phyloP scores from a whole-genome alignment of 2,113 vertebrate genomes.

The Pseudorasbora parva region DNA sequence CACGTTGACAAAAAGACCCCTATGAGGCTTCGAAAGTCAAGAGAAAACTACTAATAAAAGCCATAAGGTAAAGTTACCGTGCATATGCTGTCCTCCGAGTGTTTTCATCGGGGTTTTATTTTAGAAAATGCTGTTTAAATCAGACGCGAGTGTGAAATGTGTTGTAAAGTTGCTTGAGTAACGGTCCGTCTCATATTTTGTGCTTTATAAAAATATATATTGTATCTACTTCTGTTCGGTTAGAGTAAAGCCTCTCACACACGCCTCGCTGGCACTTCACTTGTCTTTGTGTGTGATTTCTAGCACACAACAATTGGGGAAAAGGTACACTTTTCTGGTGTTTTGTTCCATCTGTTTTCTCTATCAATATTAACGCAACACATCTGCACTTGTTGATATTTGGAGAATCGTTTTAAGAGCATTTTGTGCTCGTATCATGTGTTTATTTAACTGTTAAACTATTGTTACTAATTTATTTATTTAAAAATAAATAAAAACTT shows the following conservation, averaged over 20 bases:
- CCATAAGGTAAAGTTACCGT: conserved; percentile 37
- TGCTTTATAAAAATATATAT: conserved; percentile 35
- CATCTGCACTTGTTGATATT: conserved; percentile 1
- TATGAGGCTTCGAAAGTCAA: conserved; percentile 39
- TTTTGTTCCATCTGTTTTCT: conserved; percentile 8
- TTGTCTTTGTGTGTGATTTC: neutral
- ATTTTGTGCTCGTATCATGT: neutral
- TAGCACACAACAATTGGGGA: neutral
- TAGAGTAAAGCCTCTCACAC: neutral
- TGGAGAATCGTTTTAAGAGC: neutral
- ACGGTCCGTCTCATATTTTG: neutral
- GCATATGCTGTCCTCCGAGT: neutral
- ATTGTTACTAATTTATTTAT: too few species aligned
- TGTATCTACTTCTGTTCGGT: neutral
- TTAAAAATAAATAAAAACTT: neutral
- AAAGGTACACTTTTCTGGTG: neutral
- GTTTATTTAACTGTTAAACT: neutral
- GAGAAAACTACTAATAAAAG: conserved; percentile 13
- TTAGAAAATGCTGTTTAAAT: neutral
- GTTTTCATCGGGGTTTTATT: neutral
- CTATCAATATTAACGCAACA: neutral
- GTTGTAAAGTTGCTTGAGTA: neutral
- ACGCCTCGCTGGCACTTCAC: neutral
- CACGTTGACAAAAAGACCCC: conserved; percentile 38
- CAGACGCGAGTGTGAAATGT: neutral